Conservation (phyloP, 2,797 vertebrate genomes). For the Aselliscus stoliczkanus region DNA sequence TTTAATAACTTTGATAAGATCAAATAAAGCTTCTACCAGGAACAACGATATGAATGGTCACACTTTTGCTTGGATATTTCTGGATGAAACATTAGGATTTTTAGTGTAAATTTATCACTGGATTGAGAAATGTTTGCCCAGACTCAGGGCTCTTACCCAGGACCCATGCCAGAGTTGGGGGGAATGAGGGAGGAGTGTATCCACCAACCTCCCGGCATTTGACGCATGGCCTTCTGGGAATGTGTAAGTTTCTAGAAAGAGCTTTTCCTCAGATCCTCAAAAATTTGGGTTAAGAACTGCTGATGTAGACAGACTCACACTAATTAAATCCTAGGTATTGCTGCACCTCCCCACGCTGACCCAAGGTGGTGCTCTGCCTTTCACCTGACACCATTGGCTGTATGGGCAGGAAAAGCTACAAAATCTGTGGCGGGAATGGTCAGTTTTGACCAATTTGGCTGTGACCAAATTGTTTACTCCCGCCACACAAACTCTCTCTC, state of each 20-base stretch:
- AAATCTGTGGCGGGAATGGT: background rate
- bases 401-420: background rate
- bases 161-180: background rate
- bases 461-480: background rate
- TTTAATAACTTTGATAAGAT: background rate
- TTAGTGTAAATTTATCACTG: background rate
- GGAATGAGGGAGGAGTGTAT: background rate
- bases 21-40: background rate
- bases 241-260: background rate
- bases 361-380: background rate
- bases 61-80: background rate
- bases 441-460: background rate
- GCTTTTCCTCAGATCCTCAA: background rate
- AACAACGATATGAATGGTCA: background rate
- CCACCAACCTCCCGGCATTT: background rate
- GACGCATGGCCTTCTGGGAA: background rate
- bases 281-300: background rate
- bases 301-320: no score
- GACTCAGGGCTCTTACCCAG: background rate
- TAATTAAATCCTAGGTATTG: background rate
- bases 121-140: background rate
- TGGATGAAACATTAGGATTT: background rate
- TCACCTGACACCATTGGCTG: background rate
- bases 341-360: background rate
- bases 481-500: no score